phyloP scores from a whole-genome alignment of 2,888 invertebrate species.

The Cephus pygmeus region DNA sequence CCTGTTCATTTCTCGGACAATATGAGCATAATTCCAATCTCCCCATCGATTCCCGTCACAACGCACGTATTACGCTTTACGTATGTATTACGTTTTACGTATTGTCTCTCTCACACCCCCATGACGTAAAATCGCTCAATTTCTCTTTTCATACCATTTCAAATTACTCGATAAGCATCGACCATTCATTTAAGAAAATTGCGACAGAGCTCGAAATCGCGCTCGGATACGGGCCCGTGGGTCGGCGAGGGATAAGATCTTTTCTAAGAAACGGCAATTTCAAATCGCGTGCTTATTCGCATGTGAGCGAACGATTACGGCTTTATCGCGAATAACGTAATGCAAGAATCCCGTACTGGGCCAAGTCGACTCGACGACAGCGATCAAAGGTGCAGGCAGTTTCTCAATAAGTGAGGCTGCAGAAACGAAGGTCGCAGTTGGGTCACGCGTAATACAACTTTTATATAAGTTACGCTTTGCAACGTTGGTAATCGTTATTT shows the following conservation, averaged over 20 bases:
- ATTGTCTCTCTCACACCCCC: background rate
- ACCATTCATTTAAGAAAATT: background rate
- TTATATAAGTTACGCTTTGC: background rate
- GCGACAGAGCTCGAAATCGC: background rate
- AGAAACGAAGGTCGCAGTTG: background rate
- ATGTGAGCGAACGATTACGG: background rate
- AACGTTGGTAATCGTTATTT: background rate
- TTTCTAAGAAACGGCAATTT: background rate
- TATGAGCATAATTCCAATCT: slow-evolving; percentile 27
- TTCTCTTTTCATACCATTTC: background rate
- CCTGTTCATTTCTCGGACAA: slow-evolving; percentile 27
- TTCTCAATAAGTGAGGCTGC: background rate
- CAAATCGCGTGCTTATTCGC: background rate
- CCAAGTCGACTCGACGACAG: background rate
- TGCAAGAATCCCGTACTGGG: background rate
- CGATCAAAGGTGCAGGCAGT: background rate
- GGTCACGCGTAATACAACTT: background rate
- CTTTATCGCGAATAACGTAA: background rate
- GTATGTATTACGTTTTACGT: background rate
- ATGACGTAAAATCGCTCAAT: background rate
- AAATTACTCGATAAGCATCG: background rate
- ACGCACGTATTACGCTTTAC: background rate
- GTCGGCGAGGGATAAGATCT: background rate
- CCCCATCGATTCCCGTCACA: slow-evolving; percentile 20
- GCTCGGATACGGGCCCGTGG: background rate